phyloP scores from a whole-genome alignment of 2,113 vertebrate species.

The Euleptes europaea region DNA sequence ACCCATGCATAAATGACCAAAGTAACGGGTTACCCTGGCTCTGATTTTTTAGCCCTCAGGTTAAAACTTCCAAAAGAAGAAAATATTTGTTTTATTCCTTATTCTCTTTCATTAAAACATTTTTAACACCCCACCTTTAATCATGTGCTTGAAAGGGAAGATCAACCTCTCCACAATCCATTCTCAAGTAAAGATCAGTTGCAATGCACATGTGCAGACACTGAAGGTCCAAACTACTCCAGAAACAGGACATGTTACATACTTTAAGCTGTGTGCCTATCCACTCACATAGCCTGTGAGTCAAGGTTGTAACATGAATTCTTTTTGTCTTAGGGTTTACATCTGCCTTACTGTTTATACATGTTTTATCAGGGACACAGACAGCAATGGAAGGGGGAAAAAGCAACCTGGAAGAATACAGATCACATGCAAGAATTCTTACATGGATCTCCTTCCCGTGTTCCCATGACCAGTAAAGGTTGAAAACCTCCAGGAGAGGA shows the following conservation, averaged over 20 bases:
- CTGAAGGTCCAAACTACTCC: not conserved
- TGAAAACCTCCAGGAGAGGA: too few relatives aligned
- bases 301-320: not conserved
- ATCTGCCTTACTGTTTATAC: not conserved
- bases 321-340: not conserved
- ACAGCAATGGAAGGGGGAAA: too few relatives aligned
- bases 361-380: too few relatives aligned
- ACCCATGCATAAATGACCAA: too few relatives aligned
- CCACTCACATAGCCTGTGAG: not conserved
- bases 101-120: not conserved
- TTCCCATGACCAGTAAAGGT: too few relatives aligned
- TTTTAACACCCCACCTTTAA: too few relatives aligned
- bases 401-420: too few relatives aligned
- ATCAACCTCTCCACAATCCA: too few relatives aligned
- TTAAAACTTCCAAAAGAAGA: not conserved
- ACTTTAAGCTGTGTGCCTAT: not conserved
- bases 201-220: not conserved
- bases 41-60: not conserved
- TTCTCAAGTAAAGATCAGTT: too few relatives aligned
- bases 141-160: too few relatives aligned
- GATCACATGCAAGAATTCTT: too few relatives aligned
- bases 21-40: not conserved
- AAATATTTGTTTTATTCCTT: not conserved
- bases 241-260: not conserved
- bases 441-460: too few relatives aligned